phyloP scores from a whole-genome alignment of 2,797 vertebrate genomes.

The Bradypodion ventrale region DNA sequence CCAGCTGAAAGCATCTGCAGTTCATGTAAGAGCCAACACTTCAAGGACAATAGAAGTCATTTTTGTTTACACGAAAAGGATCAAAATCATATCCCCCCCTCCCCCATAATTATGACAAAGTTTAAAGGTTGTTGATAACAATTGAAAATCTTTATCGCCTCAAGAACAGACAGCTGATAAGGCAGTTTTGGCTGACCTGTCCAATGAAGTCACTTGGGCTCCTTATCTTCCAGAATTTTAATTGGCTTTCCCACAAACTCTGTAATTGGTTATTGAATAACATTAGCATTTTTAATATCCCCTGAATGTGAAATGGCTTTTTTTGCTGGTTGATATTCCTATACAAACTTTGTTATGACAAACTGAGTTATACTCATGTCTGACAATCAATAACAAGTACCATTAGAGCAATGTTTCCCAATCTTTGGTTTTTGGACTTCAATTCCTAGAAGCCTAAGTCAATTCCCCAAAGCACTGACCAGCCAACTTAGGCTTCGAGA shows the following conservation, averaged over 20 bases:
- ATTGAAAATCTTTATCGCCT: conserved; percentile 23
- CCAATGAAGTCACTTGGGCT: conserved; percentile 25
- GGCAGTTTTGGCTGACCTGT: conserved; percentile 40
- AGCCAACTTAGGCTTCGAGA: no score
- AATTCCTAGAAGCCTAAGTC: no score
- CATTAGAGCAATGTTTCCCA: no score
- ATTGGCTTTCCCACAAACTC: conserved; percentile 8
- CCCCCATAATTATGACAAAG: conserved; percentile 23
- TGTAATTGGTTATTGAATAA: conserved; percentile 36
- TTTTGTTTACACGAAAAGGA: not conserved
- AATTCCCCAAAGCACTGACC: no score
- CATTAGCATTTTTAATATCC: conserved; percentile 51
- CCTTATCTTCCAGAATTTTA: conserved; percentile 35
- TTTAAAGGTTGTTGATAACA: conserved; percentile 17
- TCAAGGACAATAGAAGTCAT: not conserved
- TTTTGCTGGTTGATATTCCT: conserved; percentile 45
- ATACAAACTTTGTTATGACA: conserved; percentile 57
- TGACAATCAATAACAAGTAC: conserved; percentile 43
- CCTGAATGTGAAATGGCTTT: conserved; percentile 17
- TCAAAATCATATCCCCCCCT: not conserved
- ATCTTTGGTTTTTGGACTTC: no score
- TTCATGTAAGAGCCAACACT: conserved; percentile 1
- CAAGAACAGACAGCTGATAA: conserved; percentile 37
- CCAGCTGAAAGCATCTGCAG: not conserved
- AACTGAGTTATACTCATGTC: conserved; percentile 57